These are phyloP conservation scores for Sparus aurata DNA, from an alignment of 2,797 vertebrate species.

Conservation along the genomic window DNA sequence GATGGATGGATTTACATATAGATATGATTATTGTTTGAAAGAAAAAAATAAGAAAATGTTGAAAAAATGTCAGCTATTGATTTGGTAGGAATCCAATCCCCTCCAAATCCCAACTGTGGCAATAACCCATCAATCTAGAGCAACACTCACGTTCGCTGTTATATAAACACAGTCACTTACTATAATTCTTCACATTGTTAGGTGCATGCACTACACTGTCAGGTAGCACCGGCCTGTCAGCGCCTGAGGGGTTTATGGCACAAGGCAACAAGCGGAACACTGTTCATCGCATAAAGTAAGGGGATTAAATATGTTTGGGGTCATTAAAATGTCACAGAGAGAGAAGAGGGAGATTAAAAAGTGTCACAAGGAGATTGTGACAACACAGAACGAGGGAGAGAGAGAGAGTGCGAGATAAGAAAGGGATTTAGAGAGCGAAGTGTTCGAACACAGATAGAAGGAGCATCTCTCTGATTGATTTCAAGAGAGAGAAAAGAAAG, in stretches of 20 bases:
- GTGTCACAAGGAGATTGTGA: constrained; percentile 11
- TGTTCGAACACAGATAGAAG: constrained; percentile 22
- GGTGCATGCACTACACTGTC: not conserved
- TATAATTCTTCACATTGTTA: constrained; percentile 26
- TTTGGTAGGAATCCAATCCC: not conserved
- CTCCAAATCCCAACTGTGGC: not conserved
- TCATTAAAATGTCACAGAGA: constrained; percentile 57
- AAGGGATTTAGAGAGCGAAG: constrained; percentile 28
- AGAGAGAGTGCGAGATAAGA: constrained; percentile 28
- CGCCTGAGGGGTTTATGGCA: constrained; percentile 29
- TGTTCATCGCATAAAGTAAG: constrained; percentile 46
- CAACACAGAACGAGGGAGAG: constrained; percentile 4
- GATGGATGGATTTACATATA: not conserved
- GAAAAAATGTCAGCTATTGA: not conserved
- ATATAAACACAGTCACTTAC: constrained; percentile 6
- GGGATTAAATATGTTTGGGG: constrained; percentile 54
- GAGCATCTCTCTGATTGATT: constrained; percentile 12
- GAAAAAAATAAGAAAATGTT: not conserved
- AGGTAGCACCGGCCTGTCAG: constrained; percentile 24
- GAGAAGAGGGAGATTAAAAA: constrained; percentile 43
- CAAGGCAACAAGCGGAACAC: constrained; percentile 31
- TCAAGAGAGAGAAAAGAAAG: constrained; percentile 2
- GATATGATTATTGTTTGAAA: rapidly evolving
- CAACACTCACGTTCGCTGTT: not conserved
- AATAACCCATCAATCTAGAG: constrained; percentile 18